phyloP scores from a whole-genome alignment of 2,797 vertebrate genomes.

The Thalassophryne amazonica region DNA sequence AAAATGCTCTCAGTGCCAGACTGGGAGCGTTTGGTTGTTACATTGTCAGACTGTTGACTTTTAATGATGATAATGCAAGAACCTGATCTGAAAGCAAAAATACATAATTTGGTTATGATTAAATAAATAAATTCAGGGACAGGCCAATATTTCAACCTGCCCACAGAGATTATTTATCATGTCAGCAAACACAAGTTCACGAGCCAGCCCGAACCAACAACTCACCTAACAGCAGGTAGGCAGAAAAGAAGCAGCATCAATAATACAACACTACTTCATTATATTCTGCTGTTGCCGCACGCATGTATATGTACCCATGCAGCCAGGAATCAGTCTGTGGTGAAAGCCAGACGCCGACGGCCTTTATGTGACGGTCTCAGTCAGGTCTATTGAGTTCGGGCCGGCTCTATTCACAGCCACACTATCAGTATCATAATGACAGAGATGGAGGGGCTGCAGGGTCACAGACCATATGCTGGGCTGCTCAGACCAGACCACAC shows the following conservation, averaged over 20 bases:
- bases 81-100: not conserved
- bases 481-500: constrained; percentile 54
- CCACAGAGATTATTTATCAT: too few relatives aligned
- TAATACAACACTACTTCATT: constrained; percentile 80
- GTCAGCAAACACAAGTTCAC: constrained; percentile 17
- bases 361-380: constrained; percentile 60
- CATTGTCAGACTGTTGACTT: constrained; percentile 1
- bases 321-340: constrained; percentile 61
- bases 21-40: constrained; percentile 8
- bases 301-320: constrained; percentile 36
- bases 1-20: constrained; percentile 8
- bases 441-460: constrained; percentile 63
- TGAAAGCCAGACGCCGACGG: constrained; percentile 65
- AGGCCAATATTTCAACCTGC: too few relatives aligned
- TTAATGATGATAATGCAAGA: constrained; percentile 1
- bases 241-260: constrained; percentile 73
- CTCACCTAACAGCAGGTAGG: constrained; percentile 75
- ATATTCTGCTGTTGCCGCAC: constrained; percentile 56
- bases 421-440: constrained; percentile 71
- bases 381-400: constrained; percentile 58
- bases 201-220: constrained; percentile 18
- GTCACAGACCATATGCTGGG: constrained; percentile 75
- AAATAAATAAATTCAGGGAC: too few relatives aligned
- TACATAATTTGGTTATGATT: too few relatives aligned
- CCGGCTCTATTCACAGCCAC: constrained; percentile 61